Evolutionary conservation across 64 coral and sea anemone genomes (phyloP).

Genomic region (Stichodactyla mertensii): DNA sequence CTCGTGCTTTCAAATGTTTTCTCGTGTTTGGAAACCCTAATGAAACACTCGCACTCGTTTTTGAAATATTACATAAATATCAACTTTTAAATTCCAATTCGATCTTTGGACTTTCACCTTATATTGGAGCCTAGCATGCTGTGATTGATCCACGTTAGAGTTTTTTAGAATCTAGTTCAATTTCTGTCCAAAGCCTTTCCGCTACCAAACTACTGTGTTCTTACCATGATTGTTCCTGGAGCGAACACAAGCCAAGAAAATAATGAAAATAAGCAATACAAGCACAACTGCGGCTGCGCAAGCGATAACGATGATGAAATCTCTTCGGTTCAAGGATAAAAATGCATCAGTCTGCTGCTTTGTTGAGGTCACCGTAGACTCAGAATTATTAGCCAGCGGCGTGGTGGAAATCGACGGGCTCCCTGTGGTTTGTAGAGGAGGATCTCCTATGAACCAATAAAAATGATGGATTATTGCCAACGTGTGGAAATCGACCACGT

Average conservation of each 20-base stretch:
- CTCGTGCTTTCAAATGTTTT: too few species aligned
- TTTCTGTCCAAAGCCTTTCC: background rate
- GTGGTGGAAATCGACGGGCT: background rate
- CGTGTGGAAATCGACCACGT: too few species aligned
- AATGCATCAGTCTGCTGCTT: background rate
- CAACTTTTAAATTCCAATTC: too few species aligned
- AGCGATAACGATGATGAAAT: conserved; percentile 1
- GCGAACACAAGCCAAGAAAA: background rate
- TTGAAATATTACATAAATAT: too few species aligned
- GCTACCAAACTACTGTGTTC: background rate
- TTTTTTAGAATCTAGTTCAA: too few species aligned
- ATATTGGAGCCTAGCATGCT: too few species aligned
- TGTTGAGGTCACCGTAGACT: background rate
- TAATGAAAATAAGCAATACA: background rate
- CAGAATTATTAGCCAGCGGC: background rate
- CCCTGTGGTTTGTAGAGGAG: conserved; percentile 11
- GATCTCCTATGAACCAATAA: background rate
- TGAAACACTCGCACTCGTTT: too few species aligned
- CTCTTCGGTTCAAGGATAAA: background rate
- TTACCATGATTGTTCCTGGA: background rate
- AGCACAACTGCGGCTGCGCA: background rate
- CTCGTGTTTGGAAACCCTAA: too few species aligned
- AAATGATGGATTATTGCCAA: background rate
- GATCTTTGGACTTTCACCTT: too few species aligned
- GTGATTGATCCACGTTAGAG: too few species aligned